These are phyloP conservation scores for Poeciliopsis paucimaculata DNA, from an alignment of 2,797 vertebrate genomes.

Conservation along the genomic window DNA sequence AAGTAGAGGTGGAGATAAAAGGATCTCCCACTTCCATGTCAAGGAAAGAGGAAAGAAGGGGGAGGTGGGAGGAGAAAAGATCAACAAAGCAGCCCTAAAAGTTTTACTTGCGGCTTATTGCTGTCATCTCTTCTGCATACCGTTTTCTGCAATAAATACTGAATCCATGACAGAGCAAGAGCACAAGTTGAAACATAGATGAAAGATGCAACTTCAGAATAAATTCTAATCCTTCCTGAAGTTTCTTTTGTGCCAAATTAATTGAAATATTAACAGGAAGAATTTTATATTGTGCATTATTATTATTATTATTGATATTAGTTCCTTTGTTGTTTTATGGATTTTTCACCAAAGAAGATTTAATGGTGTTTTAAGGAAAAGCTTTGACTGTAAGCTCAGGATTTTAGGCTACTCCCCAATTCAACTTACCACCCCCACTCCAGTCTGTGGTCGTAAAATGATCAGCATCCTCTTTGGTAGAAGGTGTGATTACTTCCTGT, in stretches of 20 bases:
- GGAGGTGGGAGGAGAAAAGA: conserved; percentile 51
- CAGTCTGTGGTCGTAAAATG: conserved; percentile 63
- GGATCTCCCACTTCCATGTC: conserved; percentile 75
- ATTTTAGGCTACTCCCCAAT: conserved; percentile 11
- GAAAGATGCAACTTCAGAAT: conserved; percentile 1
- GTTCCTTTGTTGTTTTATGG: background rate
- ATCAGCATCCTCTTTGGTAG: conserved; percentile 59
- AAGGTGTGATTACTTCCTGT: conserved; percentile 77
- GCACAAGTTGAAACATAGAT: background rate
- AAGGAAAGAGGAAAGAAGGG: conserved; percentile 51
- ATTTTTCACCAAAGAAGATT: background rate
- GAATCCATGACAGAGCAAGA: background rate
- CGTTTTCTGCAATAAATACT: background rate
- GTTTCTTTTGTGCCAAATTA: background rate
- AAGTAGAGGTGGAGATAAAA: conserved; percentile 67
- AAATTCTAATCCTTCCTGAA: conserved; percentile 9
- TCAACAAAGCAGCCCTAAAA: conserved; percentile 52
- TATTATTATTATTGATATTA: background rate
- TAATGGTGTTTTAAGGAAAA: background rate
- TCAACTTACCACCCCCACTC: conserved; percentile 1
- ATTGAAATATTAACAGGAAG: background rate
- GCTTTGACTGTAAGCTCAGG: background rate
- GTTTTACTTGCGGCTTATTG: conserved; percentile 35
- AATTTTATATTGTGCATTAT: background rate
- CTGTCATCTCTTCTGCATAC: conserved; percentile 19